Evolutionary conservation across 2,888 invertebrate species (phyloP).

Genomic region (Dryococelus australis): DNA sequence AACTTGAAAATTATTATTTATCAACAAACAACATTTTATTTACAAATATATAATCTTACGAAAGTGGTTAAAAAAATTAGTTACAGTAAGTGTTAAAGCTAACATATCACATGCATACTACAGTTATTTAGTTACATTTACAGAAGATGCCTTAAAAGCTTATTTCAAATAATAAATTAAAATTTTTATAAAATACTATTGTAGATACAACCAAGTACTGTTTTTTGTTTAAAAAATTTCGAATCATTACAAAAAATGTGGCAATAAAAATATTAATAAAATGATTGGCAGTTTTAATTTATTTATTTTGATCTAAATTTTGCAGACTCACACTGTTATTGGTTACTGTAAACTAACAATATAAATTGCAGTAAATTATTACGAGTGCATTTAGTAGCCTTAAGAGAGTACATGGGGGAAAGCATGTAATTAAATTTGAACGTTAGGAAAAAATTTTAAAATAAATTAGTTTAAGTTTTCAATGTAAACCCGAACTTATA

Average conservation of each 20-base stretch:
- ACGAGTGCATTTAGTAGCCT: neutral
- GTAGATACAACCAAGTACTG: neutral
- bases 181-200: neutral
- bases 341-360: neutral
- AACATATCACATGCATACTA: conserved; percentile 9
- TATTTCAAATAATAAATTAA: neutral
- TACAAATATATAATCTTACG: neutral
- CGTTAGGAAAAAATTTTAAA: neutral
- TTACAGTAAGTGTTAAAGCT: neutral
- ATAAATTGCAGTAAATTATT: neutral
- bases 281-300: neutral
- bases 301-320: neutral
- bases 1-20: neutral
- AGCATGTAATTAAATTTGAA: neutral
- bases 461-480: conserved; percentile 35
- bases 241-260: neutral
- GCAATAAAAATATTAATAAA: neutral
- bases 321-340: neutral
- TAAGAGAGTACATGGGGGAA: neutral
- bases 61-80: neutral
- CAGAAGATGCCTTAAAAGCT: neutral
- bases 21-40: neutral
- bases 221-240: neutral
- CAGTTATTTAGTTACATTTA: neutral
- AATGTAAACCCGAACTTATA: conserved; percentile 35